Percentiles rank a stretch among this genome's conserved stretches.
Conservation (phyloP, 2,888 invertebrate species). For the Drosophila pegasa region DNA sequence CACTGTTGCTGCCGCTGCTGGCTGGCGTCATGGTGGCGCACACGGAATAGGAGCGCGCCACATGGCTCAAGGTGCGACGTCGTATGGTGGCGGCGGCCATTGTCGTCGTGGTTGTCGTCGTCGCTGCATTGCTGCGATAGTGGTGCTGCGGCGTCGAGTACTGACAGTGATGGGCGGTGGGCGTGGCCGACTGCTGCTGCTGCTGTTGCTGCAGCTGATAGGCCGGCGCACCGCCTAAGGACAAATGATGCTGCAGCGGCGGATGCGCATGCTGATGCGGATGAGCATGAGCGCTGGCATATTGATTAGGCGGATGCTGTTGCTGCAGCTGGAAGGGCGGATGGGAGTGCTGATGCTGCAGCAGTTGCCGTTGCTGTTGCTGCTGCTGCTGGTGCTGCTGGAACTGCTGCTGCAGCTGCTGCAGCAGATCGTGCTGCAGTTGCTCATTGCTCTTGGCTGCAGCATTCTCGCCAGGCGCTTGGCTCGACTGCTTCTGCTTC, state of each 20-base stretch:
- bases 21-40: constrained; percentile 66
- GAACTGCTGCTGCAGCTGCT: constrained; percentile 72
- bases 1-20: background rate
- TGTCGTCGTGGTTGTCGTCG: constrained; percentile 51
- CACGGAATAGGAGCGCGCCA: constrained; percentile 81
- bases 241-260: constrained; percentile 82
- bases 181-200: constrained; percentile 23
- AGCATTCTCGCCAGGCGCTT: constrained; percentile 31
- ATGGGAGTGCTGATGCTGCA: constrained; percentile 79
- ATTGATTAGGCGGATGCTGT: constrained; percentile 56
- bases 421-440: constrained; percentile 70
- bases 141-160: constrained; percentile 79
- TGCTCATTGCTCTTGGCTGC: constrained; percentile 54
- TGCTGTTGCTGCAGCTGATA: constrained; percentile 55
- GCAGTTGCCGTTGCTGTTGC: constrained; percentile 66
- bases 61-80: constrained; percentile 81
- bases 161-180: constrained; percentile 61
- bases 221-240: constrained; percentile 84
- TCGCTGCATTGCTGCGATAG: constrained; percentile 51
- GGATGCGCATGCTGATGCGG: constrained; percentile 51
- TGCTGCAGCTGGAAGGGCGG: constrained; percentile 68
- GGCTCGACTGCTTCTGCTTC: constrained; percentile 73
- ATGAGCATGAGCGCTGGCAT: constrained; percentile 27
- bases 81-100: constrained; percentile 75
- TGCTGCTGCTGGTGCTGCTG: constrained; percentile 67